These are phyloP conservation scores for Meloidogyne exigua DNA, from an alignment of 1,140 invertebrate species.

Conservation along the genomic window DNA sequence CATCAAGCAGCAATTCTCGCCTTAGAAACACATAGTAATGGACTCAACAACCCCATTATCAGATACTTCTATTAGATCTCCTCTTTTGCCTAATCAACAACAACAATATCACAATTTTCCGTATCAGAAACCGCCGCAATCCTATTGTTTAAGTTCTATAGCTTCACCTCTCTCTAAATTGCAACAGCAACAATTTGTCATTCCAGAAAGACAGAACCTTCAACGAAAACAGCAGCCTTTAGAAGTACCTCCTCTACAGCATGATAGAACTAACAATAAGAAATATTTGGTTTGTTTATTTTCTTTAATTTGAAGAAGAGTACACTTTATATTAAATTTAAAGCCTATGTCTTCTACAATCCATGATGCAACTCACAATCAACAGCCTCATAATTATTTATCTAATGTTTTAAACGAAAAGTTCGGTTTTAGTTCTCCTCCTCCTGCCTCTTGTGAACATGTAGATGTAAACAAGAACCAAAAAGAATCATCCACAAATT, in stretches of 20 bases:
- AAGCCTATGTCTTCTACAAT: not conserved
- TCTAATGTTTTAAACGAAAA: not conserved
- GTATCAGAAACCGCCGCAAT: not conserved
- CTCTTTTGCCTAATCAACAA: not conserved
- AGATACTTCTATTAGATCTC: not conserved
- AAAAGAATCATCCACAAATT: slow-evolving; percentile 30
- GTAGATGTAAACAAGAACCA: not conserved
- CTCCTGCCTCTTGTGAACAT: not conserved
- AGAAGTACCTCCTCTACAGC: not conserved
- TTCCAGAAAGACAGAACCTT: not conserved
- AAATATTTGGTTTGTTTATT: slow-evolving; percentile 5
- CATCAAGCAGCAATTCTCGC: slow-evolving; percentile 1
- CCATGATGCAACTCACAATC: not conserved
- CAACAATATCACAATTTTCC: not conserved
- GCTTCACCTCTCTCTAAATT: not conserved
- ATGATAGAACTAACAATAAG: not conserved
- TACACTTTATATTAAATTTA: not conserved
- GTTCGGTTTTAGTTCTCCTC: not conserved
- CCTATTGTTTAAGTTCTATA: not conserved
- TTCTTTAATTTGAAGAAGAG: not conserved
- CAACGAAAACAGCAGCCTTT: not conserved
- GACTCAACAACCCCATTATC: not conserved
- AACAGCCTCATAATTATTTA: not conserved
- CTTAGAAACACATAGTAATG: not conserved
- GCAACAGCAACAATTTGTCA: not conserved